A percentile compares a stretch with the other conserved stretches of the same genome.
These are phyloP conservation scores for Aphidius gifuensis DNA, from an alignment of 1,140 invertebrate species.

Conservation along the genomic window DNA sequence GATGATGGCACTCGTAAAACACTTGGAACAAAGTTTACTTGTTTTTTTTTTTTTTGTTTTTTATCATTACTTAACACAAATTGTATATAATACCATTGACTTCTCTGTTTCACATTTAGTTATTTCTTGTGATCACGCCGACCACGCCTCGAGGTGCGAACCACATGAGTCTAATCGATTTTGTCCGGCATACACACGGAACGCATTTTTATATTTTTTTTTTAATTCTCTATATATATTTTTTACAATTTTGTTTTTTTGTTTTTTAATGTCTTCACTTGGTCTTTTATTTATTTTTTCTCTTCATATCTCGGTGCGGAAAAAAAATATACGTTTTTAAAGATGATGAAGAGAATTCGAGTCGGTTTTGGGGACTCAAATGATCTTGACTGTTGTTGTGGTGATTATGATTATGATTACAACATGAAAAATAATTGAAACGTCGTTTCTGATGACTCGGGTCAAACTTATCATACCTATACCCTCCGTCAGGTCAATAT, in stretches of 20 bases:
- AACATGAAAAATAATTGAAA: slow-evolving; percentile 16
- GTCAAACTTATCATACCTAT: slow-evolving; percentile 6
- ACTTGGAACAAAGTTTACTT: slow-evolving; percentile 16
- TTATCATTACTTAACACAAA: slow-evolving; percentile 6
- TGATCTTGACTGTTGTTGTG: no score
- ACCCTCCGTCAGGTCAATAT: neutral
- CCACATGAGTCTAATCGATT: slow-evolving; percentile 25
- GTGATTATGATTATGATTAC: neutral
- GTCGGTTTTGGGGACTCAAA: slow-evolving; percentile 13
- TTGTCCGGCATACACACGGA: slow-evolving; percentile 14
- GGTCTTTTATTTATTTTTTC: neutral
- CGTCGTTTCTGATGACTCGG: slow-evolving; percentile 6
- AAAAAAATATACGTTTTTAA: slow-evolving; percentile 17
- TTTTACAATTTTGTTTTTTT: slow-evolving; percentile 8
- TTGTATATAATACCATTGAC: slow-evolving; percentile 6
- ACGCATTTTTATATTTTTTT: slow-evolving; percentile 11
- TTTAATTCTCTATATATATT: neutral
- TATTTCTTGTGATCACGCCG: slow-evolving; percentile 23
- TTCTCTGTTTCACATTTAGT: slow-evolving; percentile 19
- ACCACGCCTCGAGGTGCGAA: slow-evolving; percentile 24
- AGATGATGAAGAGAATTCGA: slow-evolving; percentile 23
- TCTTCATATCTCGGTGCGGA: neutral
- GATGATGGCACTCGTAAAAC: slow-evolving; percentile 17
- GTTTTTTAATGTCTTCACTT: neutral
- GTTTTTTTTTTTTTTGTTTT: slow-evolving; percentile 18